Percentiles rank a stretch among this genome's conserved stretches.
Evolutionary conservation across 2,797 vertebrate species (phyloP).

Genomic region (Semotilus atromaculatus): DNA sequence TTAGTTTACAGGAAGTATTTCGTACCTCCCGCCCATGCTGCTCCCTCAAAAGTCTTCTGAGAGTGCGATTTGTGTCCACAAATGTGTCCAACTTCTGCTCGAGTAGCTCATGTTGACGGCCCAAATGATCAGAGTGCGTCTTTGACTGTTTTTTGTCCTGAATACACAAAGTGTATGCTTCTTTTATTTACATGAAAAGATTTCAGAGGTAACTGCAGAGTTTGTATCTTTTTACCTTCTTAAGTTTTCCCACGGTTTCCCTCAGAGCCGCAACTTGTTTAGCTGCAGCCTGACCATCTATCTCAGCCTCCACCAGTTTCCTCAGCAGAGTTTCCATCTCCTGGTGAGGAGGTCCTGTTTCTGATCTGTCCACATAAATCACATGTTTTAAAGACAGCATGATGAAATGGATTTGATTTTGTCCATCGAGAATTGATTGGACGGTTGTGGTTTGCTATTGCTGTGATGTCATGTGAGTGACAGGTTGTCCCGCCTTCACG

Average conservation of each 20-base stretch:
- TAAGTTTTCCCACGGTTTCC: conserved; percentile 79
- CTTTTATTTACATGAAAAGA: background rate
- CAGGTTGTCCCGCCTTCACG: background rate
- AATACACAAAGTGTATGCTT: background rate
- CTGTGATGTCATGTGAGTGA: no score
- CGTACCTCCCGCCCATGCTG: conserved; percentile 81
- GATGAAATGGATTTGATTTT: background rate
- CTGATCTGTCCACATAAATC: conserved; percentile 71
- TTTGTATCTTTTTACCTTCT: conserved; percentile 71
- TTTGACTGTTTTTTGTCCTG: conserved; percentile 86
- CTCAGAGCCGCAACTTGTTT: conserved; percentile 86
- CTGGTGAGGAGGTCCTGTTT: conserved; percentile 74
- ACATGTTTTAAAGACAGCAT: background rate
- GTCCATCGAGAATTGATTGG: background rate
- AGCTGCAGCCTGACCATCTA: conserved; percentile 86
- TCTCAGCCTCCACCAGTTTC: conserved; percentile 87
- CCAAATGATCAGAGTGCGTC: conserved; percentile 77
- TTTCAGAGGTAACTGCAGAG: background rate
- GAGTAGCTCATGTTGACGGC: conserved; percentile 84
- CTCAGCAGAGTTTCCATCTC: conserved; percentile 84
- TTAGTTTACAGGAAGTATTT: background rate
- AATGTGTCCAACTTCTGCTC: conserved; percentile 89
- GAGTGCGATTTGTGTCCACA: conserved; percentile 84
- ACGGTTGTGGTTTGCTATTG: background rate
- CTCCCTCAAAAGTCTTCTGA: conserved; percentile 86